Evolutionary conservation across 2,888 invertebrate genomes (phyloP), one percentile per base, ranked within the genome.

Genomic region (Tenthredo mesomela): DNA sequence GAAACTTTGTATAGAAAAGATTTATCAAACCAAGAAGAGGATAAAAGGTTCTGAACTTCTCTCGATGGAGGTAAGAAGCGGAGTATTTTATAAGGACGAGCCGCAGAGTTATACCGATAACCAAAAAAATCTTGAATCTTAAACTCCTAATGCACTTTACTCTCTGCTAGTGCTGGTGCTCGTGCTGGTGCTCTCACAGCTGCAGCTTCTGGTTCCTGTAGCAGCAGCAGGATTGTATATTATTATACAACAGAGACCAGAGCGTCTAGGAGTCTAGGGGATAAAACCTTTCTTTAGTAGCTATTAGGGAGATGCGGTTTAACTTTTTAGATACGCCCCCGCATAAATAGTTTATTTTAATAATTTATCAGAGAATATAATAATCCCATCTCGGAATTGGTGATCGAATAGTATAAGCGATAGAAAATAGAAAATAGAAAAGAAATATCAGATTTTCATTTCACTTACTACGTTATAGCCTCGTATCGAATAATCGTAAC

Each of bases 1-100:
- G 50, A 50, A 77, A 50, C 77, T 54, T 77, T 50, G 54, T 77
- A 77, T 77, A 77, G 54, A 77, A 33, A 47, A n/a, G n/a, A 77
- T 77, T 50, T 77, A 77, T 50, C 50, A 77, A 50, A 77, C 7
- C 54, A 29, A 50, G n/a, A 7, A 61, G 29, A 33, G 33, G 47
- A 77, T 77, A 54, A 50, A 67, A 67, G 67, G 33, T 18, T 67
- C 12, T 67, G 29, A 25, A 47, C 29, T 47, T 40, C 15, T 47
- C 43, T 21, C 10, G 71, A 33, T 3, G 71, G 12, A 7, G 25
- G 25, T 25, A 29, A 61, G 10, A 61, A 61, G 25, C 21, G 61
- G 25, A 10, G 75, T 43, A 21, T 40, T 12, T 10, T 21, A 73
- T 21, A 73, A 18, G 43, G 73, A 12, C 21, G 25, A 71, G 70